phyloP scores from a whole-genome alignment of 2,113 vertebrate species.

The Chascanopsetta lugubris region DNA sequence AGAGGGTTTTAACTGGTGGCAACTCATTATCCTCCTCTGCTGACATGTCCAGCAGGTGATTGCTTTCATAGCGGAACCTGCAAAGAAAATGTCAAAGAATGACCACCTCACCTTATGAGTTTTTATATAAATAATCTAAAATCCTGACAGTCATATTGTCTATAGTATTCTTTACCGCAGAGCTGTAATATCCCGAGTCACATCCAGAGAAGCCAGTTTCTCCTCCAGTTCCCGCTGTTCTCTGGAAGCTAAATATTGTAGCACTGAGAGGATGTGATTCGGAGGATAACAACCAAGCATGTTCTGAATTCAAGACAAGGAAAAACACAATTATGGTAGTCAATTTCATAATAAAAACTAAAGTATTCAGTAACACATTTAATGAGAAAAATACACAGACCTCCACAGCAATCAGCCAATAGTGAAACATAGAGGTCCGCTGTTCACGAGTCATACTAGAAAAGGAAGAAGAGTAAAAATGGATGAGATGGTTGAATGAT shows the following conservation, averaged over 20 bases:
- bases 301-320: constrained; percentile 70
- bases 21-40: constrained; percentile 65
- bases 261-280: constrained; percentile 81
- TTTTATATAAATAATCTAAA: background rate
- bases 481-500: background rate
- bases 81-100: background rate
- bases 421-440: constrained; percentile 76
- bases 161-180: constrained; percentile 69
- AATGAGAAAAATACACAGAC: constrained; percentile 60
- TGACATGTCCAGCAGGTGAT: constrained; percentile 75
- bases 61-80: constrained; percentile 77
- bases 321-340: constrained; percentile 14
- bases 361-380: background rate
- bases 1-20: constrained; percentile 74
- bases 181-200: constrained; percentile 71
- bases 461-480: background rate
- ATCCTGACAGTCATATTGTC: background rate
- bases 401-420: constrained; percentile 86
- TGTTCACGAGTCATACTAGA: constrained; percentile 75
- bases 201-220: constrained; percentile 72
- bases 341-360: background rate
- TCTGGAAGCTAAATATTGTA: constrained; percentile 82
- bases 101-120: background rate
- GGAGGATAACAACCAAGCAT: constrained; percentile 79
- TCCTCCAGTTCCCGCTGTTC: constrained; percentile 80